These are phyloP conservation scores for Anolis sagrei DNA, from an alignment of 2,113 vertebrate species.

Conservation along the genomic window DNA sequence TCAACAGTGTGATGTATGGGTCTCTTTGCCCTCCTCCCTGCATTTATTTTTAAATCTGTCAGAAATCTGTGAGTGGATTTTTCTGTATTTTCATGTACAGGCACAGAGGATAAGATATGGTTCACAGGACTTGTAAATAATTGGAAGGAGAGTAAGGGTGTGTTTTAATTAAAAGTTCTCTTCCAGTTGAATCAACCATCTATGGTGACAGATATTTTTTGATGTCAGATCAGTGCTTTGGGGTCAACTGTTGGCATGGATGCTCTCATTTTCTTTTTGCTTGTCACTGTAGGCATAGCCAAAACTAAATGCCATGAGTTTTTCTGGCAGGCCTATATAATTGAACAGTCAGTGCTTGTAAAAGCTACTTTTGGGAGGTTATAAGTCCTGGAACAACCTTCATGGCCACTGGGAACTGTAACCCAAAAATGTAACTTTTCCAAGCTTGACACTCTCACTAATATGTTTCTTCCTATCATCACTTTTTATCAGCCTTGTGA, in stretches of 20 bases:
- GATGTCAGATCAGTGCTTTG: constrained; percentile 2
- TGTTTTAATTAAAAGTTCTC: constrained; percentile 35
- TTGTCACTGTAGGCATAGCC: neutral
- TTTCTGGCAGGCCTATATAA: constrained; percentile 18
- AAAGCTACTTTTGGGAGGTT: too few relatives aligned
- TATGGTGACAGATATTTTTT: neutral
- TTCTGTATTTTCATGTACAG: constrained; percentile 34
- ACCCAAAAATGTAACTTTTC: too few relatives aligned
- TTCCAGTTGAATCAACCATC: neutral
- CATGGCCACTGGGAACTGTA: neutral
- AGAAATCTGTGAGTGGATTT: constrained; percentile 36
- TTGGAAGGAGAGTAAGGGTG: constrained; percentile 25
- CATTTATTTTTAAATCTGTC: constrained; percentile 2
- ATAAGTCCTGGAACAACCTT: too few relatives aligned
- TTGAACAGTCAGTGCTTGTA: neutral
- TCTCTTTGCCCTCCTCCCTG: neutral
- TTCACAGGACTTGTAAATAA: constrained; percentile 33
- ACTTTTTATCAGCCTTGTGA: neutral
- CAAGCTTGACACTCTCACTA: neutral
- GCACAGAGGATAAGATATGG: constrained; percentile 11
- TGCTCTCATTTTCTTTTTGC: constrained; percentile 10
- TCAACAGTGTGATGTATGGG: neutral
- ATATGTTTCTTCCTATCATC: neutral
- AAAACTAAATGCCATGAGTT: constrained; percentile 1
- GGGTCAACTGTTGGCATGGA: neutral